Conservation (phyloP, 35 echinoderm and acorn worm genomes). For the Apostichopus japonicus region DNA sequence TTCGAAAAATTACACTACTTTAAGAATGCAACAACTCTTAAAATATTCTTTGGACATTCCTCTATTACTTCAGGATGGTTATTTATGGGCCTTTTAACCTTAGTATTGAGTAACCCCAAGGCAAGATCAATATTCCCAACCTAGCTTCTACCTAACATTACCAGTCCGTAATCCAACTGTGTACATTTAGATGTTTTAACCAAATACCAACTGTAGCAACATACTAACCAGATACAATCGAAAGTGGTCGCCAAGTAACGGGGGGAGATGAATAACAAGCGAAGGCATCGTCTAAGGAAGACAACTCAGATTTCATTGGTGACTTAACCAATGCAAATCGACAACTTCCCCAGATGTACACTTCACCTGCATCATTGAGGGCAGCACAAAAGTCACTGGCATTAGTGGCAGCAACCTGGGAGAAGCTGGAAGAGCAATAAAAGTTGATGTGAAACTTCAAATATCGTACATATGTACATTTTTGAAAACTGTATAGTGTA, state of each 20-base stretch:
- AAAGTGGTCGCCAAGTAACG: slow-evolving; percentile 19
- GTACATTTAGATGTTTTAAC: no score
- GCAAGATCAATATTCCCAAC: no score
- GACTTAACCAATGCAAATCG: background rate
- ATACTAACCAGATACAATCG: slow-evolving; percentile 10
- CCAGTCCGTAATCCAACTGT: no score
- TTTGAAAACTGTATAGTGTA: no score
- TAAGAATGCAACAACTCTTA: no score
- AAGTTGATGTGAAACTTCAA: background rate
- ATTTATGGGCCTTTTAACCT: no score
- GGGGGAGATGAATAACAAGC: slow-evolving; percentile 40
- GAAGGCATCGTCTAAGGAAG: slow-evolving; percentile 34
- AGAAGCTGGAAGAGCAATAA: slow-evolving; percentile 5
- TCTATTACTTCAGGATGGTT: no score
- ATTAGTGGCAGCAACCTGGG: slow-evolving; percentile 41
- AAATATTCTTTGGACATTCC: no score
- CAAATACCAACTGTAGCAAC: background rate
- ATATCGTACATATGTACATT: no score
- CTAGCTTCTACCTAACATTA: no score
- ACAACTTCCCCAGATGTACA: slow-evolving; percentile 42
- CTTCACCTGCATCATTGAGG: slow-evolving; percentile 6
- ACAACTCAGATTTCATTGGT: slow-evolving; percentile 31
- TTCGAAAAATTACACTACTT: no score
- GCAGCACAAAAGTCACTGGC: slow-evolving; percentile 34
- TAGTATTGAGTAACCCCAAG: no score